phyloP scores from a whole-genome alignment of 2,113 vertebrate genomes.

The Globicephala melas region DNA sequence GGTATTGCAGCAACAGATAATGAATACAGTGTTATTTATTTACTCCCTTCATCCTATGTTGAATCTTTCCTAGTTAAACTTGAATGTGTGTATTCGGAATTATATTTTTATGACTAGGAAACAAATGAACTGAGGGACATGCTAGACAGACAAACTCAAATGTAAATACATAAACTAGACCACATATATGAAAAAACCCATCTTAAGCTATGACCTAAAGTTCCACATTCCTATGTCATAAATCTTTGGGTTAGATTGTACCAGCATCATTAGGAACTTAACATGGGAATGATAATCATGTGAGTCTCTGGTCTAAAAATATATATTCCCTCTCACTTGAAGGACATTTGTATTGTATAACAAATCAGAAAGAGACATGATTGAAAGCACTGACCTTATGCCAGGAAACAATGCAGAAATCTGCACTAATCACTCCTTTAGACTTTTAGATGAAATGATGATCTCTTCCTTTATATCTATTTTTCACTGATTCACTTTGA shows the following conservation, averaged over 20 bases:
- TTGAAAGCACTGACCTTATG: neutral
- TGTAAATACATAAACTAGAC: neutral
- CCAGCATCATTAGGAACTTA: neutral
- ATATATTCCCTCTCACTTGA: neutral
- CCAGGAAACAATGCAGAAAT: constrained; percentile 7
- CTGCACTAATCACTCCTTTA: neutral
- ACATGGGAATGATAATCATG: neutral
- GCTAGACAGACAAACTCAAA: neutral
- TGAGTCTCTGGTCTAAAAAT: neutral
- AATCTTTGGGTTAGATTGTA: neutral
- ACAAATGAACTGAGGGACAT: neutral
- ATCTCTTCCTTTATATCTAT: neutral
- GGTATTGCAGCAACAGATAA: neutral
- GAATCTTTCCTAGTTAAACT: neutral
- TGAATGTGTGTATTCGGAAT: neutral
- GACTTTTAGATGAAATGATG: neutral
- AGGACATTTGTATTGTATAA: neutral
- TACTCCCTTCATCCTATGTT: neutral
- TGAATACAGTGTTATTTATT: neutral
- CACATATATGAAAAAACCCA: neutral
- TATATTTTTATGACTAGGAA: neutral
- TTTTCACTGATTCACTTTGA: neutral
- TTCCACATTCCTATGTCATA: neutral
- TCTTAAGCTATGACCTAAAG: neutral
- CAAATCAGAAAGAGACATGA: neutral